Evolutionary conservation across 2,797 vertebrate genomes (phyloP).

Genomic region (Helarctos malayanus): DNA sequence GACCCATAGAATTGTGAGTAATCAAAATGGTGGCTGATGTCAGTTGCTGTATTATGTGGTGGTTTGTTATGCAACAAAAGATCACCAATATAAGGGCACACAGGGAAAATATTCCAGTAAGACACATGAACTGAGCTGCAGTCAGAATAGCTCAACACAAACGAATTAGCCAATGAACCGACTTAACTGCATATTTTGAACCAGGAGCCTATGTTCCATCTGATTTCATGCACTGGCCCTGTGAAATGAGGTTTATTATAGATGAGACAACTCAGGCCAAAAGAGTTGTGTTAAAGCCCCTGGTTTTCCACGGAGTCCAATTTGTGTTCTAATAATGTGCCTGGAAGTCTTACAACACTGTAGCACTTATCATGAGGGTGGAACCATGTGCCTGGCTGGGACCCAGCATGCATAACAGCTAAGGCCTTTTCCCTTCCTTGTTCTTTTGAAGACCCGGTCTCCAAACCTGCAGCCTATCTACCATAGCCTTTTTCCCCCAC

Average conservation of each 20-base stretch:
- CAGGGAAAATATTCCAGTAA: background rate
- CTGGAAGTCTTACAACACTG: background rate
- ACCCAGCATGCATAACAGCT: background rate
- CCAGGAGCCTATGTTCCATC: background rate
- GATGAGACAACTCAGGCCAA: background rate
- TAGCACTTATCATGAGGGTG: background rate
- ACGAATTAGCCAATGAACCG: background rate
- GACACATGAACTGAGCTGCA: background rate
- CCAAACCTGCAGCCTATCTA: background rate
- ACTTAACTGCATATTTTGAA: background rate
- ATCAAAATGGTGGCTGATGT: background rate
- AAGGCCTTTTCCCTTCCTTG: conserved; percentile 22
- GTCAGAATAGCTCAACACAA: background rate
- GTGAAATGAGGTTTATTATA: conserved; percentile 22
- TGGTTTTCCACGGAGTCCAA: background rate
- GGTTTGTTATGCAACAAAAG: background rate
- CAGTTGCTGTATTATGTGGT: background rate
- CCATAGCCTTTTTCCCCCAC: background rate
- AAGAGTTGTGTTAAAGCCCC: background rate
- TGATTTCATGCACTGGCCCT: background rate
- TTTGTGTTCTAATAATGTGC: background rate
- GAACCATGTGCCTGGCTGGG: background rate
- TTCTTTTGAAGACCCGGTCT: background rate
- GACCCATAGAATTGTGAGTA: background rate
- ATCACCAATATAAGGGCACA: background rate